phyloP scores from a whole-genome alignment of 1,140 invertebrate species.

The Cheumatopsyche charites region DNA sequence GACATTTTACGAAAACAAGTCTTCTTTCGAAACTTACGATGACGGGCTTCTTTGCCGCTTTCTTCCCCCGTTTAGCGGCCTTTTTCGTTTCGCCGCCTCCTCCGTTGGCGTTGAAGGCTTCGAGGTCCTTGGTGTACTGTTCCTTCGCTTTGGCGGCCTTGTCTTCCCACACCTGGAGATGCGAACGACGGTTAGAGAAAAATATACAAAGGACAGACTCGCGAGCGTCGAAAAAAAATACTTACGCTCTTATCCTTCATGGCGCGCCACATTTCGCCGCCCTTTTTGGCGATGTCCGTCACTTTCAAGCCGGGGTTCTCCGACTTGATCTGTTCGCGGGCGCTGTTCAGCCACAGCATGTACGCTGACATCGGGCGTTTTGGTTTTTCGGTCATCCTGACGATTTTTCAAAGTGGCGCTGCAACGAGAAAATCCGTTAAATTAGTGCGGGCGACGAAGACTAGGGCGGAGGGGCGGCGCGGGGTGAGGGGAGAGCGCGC shows the following conservation, averaged over 20 bases:
- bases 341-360: slow-evolving; percentile 88
- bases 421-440: no score
- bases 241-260: slow-evolving; percentile 81
- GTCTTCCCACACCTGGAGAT: slow-evolving; percentile 82
- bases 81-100: slow-evolving; percentile 62
- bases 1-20: no score
- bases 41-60: slow-evolving; percentile 59
- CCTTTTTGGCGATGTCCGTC: slow-evolving; percentile 85
- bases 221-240: slow-evolving; percentile 39
- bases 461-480: not conserved
- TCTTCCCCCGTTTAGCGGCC: slow-evolving; percentile 63
- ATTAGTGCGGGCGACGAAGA: not conserved
- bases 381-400: slow-evolving; percentile 82
- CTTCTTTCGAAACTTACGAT: no score
- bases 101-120: slow-evolving; percentile 81
- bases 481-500: not conserved
- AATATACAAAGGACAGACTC: slow-evolving; percentile 4
- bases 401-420: slow-evolving; percentile 46
- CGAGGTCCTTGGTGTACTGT: slow-evolving; percentile 85
- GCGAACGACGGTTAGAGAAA: slow-evolving; percentile 26
- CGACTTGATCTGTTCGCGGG: slow-evolving; percentile 78
- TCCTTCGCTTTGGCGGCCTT: slow-evolving; percentile 84
- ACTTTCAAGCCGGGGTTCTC: slow-evolving; percentile 81
- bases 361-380: slow-evolving; percentile 86
- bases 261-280: slow-evolving; percentile 84